These are phyloP conservation scores for Petrocephalus sullivani DNA, from an alignment of 2,797 vertebrate species.

Conservation along the genomic window DNA sequence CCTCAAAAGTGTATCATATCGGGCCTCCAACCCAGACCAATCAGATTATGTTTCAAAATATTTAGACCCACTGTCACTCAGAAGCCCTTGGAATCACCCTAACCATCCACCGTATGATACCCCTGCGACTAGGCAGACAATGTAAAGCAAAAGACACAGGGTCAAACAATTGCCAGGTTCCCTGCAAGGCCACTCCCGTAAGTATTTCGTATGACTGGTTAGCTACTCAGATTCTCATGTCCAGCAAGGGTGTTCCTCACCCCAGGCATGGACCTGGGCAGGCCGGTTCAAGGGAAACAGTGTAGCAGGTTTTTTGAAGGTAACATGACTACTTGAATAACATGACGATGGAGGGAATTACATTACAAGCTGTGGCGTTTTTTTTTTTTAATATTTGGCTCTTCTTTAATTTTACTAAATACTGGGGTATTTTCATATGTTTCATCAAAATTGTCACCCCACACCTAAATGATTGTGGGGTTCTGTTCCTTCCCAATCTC, in stretches of 20 bases:
- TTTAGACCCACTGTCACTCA: neutral
- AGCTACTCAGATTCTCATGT: neutral
- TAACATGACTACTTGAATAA: neutral
- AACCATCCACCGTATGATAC: no score
- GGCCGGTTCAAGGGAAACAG: neutral
- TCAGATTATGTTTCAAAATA: neutral
- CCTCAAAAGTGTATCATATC: neutral
- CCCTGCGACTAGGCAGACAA: neutral
- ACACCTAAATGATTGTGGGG: neutral
- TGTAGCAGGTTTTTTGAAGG: neutral
- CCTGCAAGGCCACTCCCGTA: neutral
- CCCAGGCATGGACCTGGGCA: neutral
- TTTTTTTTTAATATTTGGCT: no score
- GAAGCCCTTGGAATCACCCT: neutral
- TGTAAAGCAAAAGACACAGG: neutral
- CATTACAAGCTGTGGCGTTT: neutral
- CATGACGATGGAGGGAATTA: neutral
- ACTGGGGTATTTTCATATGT: no score
- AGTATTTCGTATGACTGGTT: neutral
- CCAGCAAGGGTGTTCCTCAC: neutral
- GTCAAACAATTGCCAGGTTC: neutral
- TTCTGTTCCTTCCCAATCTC: neutral
- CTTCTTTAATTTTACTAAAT: neutral
- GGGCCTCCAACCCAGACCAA: neutral
- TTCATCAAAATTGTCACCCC: no score